phyloP scores from a whole-genome alignment of 1,140 invertebrate species.

The Solenopsis fugax region DNA sequence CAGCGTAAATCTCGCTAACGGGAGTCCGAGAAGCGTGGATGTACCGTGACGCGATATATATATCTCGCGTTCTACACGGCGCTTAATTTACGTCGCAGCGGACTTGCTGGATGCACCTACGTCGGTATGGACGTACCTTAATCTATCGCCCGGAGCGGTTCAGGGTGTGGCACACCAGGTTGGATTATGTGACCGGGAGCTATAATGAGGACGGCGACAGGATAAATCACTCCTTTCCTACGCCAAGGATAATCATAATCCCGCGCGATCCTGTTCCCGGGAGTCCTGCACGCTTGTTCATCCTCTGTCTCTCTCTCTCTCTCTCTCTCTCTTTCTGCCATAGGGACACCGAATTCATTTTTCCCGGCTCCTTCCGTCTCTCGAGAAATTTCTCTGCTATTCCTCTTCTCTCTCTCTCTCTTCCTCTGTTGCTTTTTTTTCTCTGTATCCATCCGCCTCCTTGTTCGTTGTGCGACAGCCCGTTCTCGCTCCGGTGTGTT shows the following conservation, averaged over 20 bases:
- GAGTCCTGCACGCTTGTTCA: conserved; percentile 68
- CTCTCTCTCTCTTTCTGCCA: conserved; percentile 29
- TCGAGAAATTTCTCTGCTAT: conserved; percentile 79
- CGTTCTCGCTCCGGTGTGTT: conserved; percentile 39
- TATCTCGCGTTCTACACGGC: conserved; percentile 41
- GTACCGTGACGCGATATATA: conserved; percentile 64
- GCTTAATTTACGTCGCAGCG: conserved; percentile 67
- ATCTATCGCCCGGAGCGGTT: conserved; percentile 76
- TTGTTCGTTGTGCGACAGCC: conserved; percentile 10
- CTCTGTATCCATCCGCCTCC: background rate
- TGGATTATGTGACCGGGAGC: conserved; percentile 81
- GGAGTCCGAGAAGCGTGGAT: conserved; percentile 52
- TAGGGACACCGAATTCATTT: conserved; percentile 82
- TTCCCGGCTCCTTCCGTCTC: conserved; percentile 80
- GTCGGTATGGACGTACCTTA: conserved; percentile 77
- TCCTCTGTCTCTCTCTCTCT: conserved; percentile 45
- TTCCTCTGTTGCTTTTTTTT: conserved; percentile 50
- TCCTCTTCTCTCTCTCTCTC: conserved; percentile 34
- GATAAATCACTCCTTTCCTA: conserved; percentile 84
- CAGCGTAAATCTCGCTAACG: conserved; percentile 49
- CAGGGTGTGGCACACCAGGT: conserved; percentile 82
- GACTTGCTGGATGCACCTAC: conserved; percentile 70
- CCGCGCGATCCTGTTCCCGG: conserved; percentile 76
- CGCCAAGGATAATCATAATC: conserved; percentile 84
- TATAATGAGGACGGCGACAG: conserved; percentile 84